Evolutionary conservation across 2,113 vertebrate species (phyloP), one percentile per base, ranked within the genome.

Genomic region (Polyodon spathula): DNA sequence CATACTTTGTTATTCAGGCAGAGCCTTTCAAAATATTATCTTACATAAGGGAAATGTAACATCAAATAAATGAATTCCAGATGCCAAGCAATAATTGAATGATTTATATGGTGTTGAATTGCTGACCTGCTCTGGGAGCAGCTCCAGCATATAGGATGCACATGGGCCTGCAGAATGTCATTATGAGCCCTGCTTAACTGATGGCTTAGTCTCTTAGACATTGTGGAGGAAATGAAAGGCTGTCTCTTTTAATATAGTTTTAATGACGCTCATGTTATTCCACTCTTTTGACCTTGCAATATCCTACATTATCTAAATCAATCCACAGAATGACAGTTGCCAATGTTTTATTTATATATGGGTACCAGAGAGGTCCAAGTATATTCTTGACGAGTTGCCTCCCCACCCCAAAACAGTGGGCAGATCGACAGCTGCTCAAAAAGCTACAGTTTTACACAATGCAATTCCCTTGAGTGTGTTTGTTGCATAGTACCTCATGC

Each of bases 31-130:
- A 37, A 59, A 59, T 59, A 59, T 59, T 59, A 42, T 50, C 27
- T 37, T 50, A 48, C 17, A 10, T 6, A 44, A 27, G 17, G 58
- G 58, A 50, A 50, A 50, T 12, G 8, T 39, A 17, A 38, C 14
- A 12, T 9, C 27, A 27, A 8, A 11, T 37, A 6, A 37, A 59
- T 59, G 46, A 8, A 37, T n/a, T 59, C 58, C 58, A 50, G 43
- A 50, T 59, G 58, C 15, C 12, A 14, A 50, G 9, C 12, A 50
- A 50, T 50, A 12, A 59, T 50, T 8, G 43, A 12, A 6, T 39
- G 58, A 48, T 59, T 59, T 14, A 46, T 59, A n/a, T 14, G 43
- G 42, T 48, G 42, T 16, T 44, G 56, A 58, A 17, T 58, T 27
- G n/a, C 48, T 50, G 56, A 44, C 27, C 42, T 38, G 43, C 41